phyloP scores from a whole-genome alignment of 2,113 vertebrate species.

The Ellobius talpinus region DNA sequence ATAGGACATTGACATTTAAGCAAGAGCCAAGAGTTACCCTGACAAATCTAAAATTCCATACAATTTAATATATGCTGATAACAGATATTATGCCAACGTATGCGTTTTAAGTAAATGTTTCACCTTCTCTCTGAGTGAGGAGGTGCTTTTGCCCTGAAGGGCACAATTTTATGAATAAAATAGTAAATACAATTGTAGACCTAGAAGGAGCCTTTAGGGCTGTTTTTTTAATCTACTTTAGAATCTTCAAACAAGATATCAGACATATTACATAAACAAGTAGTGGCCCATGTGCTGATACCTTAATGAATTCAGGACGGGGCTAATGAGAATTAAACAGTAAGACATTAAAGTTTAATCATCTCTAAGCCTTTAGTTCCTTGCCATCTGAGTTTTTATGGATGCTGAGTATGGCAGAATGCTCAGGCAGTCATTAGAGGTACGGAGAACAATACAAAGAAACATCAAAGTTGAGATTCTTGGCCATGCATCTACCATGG shows the following conservation, averaged over 20 bases:
- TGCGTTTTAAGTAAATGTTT: constrained; percentile 71
- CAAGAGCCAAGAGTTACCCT: not conserved
- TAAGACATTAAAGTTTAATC: constrained; percentile 67
- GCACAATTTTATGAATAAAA: constrained; percentile 71
- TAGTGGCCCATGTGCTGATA: not conserved
- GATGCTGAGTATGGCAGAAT: not conserved
- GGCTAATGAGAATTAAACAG: constrained; percentile 69
- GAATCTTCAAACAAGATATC: constrained; percentile 58
- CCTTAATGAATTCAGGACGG: constrained; percentile 52
- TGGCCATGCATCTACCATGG: not conserved
- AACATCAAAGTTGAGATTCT: not conserved
- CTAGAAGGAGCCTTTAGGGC: constrained; percentile 20
- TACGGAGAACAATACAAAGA: not conserved
- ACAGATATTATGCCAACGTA: not conserved
- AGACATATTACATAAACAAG: constrained; percentile 51
- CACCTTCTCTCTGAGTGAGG: constrained; percentile 50
- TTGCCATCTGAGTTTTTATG: constrained; percentile 42
- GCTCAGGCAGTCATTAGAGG: not conserved
- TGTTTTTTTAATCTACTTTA: constrained; percentile 60
- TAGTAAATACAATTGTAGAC: constrained; percentile 55
- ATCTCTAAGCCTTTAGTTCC: constrained; percentile 37
- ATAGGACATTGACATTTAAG: not conserved
- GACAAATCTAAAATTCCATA: constrained; percentile 52
- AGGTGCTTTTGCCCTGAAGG: constrained; percentile 56
- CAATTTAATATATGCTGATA: constrained; percentile 57